Evolutionary conservation across 1,140 invertebrate species (phyloP).

Genomic region (Anoplophora glabripennis): DNA sequence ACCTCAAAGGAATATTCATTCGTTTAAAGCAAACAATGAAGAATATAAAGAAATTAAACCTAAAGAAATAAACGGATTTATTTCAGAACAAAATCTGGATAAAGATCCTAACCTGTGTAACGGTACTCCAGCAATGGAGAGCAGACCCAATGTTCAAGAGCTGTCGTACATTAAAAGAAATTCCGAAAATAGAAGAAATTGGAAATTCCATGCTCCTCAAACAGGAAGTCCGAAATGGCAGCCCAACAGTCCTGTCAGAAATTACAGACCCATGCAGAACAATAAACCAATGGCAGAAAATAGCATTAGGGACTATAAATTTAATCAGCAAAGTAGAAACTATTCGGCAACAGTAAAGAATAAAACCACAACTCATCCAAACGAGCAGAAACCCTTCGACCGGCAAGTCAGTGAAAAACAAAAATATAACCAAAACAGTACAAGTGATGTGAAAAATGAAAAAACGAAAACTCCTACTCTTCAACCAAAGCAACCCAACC

Average conservation of each 20-base stretch:
- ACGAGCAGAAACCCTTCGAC: not conserved
- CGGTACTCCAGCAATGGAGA: no score
- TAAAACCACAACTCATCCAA: not conserved
- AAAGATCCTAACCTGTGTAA: not conserved
- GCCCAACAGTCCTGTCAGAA: not conserved
- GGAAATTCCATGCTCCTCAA: slow-evolving; percentile 1
- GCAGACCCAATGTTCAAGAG: not conserved
- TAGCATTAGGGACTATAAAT: not conserved
- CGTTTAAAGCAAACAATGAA: no score
- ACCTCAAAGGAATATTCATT: slow-evolving; percentile 10
- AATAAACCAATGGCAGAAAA: not conserved
- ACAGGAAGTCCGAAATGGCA: slow-evolving; percentile 7
- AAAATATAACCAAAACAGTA: not conserved
- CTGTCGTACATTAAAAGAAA: not conserved
- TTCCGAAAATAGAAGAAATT: slow-evolving; percentile 5
- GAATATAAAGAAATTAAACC: not conserved
- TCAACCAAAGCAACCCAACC: slow-evolving; percentile 25
- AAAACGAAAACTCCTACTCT: slow-evolving; percentile 7
- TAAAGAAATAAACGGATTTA: slow-evolving; percentile 9
- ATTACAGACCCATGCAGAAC: not conserved
- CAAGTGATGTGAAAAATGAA: slow-evolving; percentile 9
- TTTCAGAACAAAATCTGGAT: not conserved
- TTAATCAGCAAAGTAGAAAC: not conserved
- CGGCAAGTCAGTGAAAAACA: not conserved
- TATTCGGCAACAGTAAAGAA: slow-evolving; percentile 7